Percentiles rank a stretch among this genome's conserved stretches.
Conservation (phyloP, 2,888 invertebrate species). For the Ophion ventricosus region DNA sequence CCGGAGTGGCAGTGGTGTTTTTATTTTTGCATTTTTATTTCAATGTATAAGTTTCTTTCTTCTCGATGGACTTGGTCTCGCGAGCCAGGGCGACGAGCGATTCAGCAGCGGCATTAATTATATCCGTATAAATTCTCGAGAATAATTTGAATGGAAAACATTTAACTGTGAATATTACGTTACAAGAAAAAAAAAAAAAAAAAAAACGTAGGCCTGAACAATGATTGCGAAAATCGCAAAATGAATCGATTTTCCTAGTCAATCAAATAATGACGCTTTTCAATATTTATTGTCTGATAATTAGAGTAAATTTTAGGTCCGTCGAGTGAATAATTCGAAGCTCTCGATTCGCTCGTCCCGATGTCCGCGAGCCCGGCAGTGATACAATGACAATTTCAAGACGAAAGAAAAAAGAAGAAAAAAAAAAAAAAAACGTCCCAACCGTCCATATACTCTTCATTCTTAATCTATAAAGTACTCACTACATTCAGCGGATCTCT, state of each 20-base stretch:
- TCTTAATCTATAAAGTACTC: constrained; percentile 66
- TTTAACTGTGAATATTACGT: background rate
- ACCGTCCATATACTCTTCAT: constrained; percentile 35
- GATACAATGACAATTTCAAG: constrained; percentile 42
- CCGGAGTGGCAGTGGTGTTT: constrained; percentile 58
- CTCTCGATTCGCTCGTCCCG: constrained; percentile 23
- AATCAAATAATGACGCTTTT: background rate
- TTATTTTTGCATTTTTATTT: constrained; percentile 7
- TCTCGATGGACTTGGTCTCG: constrained; percentile 28
- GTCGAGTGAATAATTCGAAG: constrained; percentile 3
- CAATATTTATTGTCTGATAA: background rate
- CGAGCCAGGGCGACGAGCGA: constrained; percentile 25
- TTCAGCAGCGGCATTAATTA: background rate
- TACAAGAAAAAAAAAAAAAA: no score
- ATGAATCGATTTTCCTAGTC: background rate
- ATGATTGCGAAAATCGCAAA: background rate
- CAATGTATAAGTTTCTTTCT: constrained; percentile 3
- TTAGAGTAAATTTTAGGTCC: background rate
- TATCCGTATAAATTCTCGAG: background rate
- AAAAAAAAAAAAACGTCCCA: constrained; percentile 52
- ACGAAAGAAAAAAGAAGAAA: constrained; percentile 52
- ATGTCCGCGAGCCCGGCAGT: constrained; percentile 27
- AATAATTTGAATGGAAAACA: background rate
- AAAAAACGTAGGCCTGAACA: background rate
- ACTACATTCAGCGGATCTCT: constrained; percentile 60